Conservation (phyloP, 2,113 vertebrate genomes). For the Rhadina sibilatrix region DNA sequence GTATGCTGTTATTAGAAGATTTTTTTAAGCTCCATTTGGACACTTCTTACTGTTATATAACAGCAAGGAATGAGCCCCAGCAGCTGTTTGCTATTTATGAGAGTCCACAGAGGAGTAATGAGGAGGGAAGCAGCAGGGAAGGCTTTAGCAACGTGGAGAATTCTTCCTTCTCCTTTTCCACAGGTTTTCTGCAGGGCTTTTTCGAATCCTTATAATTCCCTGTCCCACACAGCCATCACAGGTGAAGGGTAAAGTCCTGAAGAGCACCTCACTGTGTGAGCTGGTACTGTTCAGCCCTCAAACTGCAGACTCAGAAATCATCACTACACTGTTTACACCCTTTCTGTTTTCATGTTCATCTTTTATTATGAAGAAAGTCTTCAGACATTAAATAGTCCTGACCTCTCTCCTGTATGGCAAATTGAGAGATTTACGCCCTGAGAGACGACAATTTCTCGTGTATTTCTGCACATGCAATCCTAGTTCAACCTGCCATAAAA, state of each 20-base stretch:
- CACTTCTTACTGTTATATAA: constrained; percentile 21
- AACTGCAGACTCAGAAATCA: background rate
- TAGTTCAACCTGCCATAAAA: background rate
- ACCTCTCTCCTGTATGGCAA: background rate
- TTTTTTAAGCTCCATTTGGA: constrained; percentile 57
- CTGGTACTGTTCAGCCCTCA: background rate
- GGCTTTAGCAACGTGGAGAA: background rate
- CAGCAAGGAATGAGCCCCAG: constrained; percentile 60
- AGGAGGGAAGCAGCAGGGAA: constrained; percentile 35
- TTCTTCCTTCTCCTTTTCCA: background rate
- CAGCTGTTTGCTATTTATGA: constrained; percentile 73
- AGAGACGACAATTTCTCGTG: background rate
- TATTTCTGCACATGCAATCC: background rate
- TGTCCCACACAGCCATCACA: background rate
- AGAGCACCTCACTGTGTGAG: background rate
- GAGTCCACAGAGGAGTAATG: background rate
- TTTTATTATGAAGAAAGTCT: background rate
- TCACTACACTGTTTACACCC: background rate
- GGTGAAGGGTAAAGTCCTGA: background rate
- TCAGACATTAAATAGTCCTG: background rate
- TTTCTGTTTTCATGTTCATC: background rate
- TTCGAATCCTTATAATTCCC: background rate
- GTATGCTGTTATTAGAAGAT: constrained; percentile 63
- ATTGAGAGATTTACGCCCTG: background rate
- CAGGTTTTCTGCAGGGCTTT: background rate